A percentile compares a stretch with the other conserved stretches of the same genome.
These are phyloP conservation scores for Bombus confusus DNA, from an alignment of 1,140 invertebrate species.

Conservation along the genomic window DNA sequence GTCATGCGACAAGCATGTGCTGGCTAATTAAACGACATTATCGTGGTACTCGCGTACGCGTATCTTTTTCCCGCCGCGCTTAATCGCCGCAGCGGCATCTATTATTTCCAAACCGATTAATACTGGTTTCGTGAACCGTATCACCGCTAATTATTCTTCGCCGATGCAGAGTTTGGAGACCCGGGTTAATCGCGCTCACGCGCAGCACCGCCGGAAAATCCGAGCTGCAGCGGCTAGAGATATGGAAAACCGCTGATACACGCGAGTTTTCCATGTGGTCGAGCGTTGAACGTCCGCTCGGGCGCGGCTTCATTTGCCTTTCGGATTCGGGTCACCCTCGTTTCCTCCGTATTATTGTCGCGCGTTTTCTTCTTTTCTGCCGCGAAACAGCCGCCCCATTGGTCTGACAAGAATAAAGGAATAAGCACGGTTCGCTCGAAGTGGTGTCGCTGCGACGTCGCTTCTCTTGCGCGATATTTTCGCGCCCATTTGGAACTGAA, in stretches of 20 bases:
- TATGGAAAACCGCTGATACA: constrained; percentile 66
- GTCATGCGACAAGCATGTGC: too few species aligned
- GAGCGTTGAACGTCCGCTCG: background rate
- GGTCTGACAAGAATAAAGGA: background rate
- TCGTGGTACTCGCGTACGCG: background rate
- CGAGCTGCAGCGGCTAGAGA: constrained; percentile 19
- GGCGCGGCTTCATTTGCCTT: constrained; percentile 50
- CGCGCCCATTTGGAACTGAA: too few species aligned
- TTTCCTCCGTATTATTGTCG: constrained; percentile 34
- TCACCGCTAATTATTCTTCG: constrained; percentile 66
- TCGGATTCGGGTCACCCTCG: constrained; percentile 29
- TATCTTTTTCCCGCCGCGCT: background rate
- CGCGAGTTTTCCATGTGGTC: constrained; percentile 64
- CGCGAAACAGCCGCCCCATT: constrained; percentile 6
- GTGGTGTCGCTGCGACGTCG: too few species aligned
- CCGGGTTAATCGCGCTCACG: constrained; percentile 55
- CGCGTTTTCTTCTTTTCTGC: background rate
- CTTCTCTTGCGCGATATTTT: background rate
- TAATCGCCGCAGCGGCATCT: constrained; percentile 1
- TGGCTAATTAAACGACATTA: constrained; percentile 41
- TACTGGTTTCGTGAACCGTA: constrained; percentile 7
- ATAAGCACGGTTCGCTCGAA: background rate
- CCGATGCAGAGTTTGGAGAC: constrained; percentile 3
- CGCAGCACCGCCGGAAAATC: constrained; percentile 43
- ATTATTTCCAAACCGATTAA: constrained; percentile 49